phyloP scores from a whole-genome alignment of 2,888 invertebrate species.

The Sarcophaga carnaria region DNA sequence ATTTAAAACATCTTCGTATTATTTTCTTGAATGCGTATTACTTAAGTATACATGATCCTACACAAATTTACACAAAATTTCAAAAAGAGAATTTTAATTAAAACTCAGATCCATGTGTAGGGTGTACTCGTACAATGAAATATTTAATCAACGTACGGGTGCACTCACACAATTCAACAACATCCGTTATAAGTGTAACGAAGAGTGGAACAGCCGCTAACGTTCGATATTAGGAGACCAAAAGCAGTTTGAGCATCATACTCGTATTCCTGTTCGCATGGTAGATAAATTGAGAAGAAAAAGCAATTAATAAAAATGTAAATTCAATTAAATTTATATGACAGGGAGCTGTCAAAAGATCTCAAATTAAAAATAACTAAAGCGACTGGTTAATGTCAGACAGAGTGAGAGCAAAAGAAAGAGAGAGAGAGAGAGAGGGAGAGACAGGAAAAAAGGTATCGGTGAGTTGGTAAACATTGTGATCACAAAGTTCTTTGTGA shows the following conservation, averaged over 20 bases:
- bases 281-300: conserved; percentile 62
- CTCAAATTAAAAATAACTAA: conserved; percentile 80
- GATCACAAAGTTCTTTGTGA: neutral
- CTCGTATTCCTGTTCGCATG: neutral
- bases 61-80: too few relatives aligned
- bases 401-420: conserved; percentile 7
- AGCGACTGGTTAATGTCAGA: conserved; percentile 57
- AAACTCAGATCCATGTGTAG: neutral
- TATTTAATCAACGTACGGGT: conserved; percentile 18
- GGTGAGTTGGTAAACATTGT: neutral
- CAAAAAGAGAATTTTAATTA: too few relatives aligned
- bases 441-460: neutral
- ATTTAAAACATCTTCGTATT: too few relatives aligned
- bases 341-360: conserved; percentile 80
- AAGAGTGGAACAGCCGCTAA: neutral
- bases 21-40: too few relatives aligned
- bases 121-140: neutral
- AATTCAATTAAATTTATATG: conserved; percentile 81
- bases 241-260: neutral
- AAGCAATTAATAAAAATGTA: conserved; percentile 81
- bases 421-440: conserved; percentile 1
- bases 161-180: conserved; percentile 21
- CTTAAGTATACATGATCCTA: too few relatives aligned
- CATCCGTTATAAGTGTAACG: conserved; percentile 41
- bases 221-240: neutral